Base-by-base conservation (phyloP, 2,888 invertebrate genomes). In the Gymnosoma rotundatum region DNA sequence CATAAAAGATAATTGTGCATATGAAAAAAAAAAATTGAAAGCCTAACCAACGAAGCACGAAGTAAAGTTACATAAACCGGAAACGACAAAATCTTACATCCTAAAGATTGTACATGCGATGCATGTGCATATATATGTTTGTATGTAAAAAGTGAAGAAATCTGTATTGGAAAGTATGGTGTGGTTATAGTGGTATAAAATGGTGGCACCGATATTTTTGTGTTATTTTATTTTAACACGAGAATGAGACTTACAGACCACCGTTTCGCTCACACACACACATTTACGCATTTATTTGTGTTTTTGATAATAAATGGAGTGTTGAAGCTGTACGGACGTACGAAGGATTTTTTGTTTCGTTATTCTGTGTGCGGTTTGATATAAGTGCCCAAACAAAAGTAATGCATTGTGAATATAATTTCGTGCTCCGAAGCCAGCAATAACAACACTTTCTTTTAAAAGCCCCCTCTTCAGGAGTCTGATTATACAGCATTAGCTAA, bases 341-440 rank as follows among this genome's bases (percentile, higher is more conserved):
- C n/a, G 38, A 18, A 45, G 25, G 38, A 25, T 58, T 45, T 64
- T 56, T 56, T 20, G 32, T 20, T 32, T 75, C 14, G 8, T 45
- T 21, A 16, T 48, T 36, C 48, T 50, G 50, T 73, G 48, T 70
- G 74, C 25, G 75, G 74, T 75, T 58, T 72, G 63, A 74, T 60
- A 74, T 69, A 48, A 73, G 83, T 84, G 84, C 78, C 81, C 80
- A 78, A 84, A 81, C 70, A 81, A 74, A 78, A 78, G 73, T 78
- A 70, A 81, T 81, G 84, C 81, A 78, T 81, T 84, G 84, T 78
- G 81, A 81, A 74, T 84, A 74, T 73, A 64, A 69, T 78, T 70
- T 48, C 45, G n/a, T n/a, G 45, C 9, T 42, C 0, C 42, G 7
- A 42, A 3, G 12, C 42, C 42, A 14, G 3, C 45, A 48, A 10